phyloP scores from a whole-genome alignment of 2,797 vertebrate species.

The Enteromius unitaeniatus region DNA sequence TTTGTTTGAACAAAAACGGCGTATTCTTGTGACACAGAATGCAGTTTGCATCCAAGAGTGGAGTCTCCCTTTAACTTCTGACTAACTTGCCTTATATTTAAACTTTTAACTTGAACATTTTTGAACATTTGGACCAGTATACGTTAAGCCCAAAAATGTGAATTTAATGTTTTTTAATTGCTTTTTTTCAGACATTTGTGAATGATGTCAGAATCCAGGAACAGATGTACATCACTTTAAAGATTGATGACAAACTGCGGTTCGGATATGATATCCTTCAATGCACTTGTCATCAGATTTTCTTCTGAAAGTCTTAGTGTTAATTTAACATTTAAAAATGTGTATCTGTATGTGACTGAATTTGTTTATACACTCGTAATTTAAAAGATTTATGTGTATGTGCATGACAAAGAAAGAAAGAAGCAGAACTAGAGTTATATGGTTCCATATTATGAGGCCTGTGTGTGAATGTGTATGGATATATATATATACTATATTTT shows the following conservation, averaged over 20 bases:
- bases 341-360: slow-evolving; percentile 5
- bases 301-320: background rate
- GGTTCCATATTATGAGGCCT: background rate
- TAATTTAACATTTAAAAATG: background rate
- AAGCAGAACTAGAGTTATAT: background rate
- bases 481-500: background rate
- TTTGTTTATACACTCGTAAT: background rate
- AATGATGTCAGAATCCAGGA: slow-evolving; percentile 98
- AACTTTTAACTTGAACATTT: background rate
- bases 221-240: slow-evolving; percentile 96
- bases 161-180: background rate
- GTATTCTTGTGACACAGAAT: too few species aligned
- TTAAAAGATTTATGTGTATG: background rate
- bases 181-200: slow-evolving; percentile 89
- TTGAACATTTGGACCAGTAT: background rate
- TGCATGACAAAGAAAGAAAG: background rate
- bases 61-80: too few species aligned
- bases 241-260: slow-evolving; percentile 95
- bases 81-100: background rate
- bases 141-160: background rate
- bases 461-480: slow-evolving; percentile 18
- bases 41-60: too few species aligned
- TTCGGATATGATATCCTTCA: slow-evolving; percentile 99
- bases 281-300: background rate
- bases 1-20: too few species aligned